Percentiles rank a stretch among this genome's conserved stretches.
Evolutionary conservation across 2,797 vertebrate species (phyloP).

Genomic region (Helostoma temminkii): DNA sequence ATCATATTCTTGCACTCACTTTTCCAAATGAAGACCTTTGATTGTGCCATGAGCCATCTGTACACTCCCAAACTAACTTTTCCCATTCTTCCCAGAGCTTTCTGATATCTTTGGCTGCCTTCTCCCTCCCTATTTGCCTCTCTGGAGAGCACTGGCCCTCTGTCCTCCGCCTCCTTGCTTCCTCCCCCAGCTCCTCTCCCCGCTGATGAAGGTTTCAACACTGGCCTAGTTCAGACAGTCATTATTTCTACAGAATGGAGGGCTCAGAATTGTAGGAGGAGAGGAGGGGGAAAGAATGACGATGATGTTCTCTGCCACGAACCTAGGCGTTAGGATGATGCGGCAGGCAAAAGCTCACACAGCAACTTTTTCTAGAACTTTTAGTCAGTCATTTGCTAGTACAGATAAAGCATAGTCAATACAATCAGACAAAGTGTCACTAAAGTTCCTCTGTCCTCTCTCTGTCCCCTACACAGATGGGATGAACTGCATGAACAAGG

Average conservation of each 20-base stretch:
- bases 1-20: too few species aligned
- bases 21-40: constrained; percentile 17
- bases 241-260: constrained; percentile 38
- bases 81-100: constrained; percentile 43
- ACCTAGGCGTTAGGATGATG: too few species aligned
- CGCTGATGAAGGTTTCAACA: constrained; percentile 64
- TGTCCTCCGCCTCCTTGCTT: constrained; percentile 15
- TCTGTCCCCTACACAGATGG: constrained; percentile 76
- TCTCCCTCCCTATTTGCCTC: constrained; percentile 23
- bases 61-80: constrained; percentile 37
- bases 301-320: too few species aligned
- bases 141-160: constrained; percentile 40
- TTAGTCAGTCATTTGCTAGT: neutral
- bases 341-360: too few species aligned
- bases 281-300: neutral
- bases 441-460: constrained; percentile 27
- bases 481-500: constrained; percentile 98
- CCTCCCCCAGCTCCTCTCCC: constrained; percentile 25
- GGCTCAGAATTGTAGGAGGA: constrained; percentile 1
- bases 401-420: neutral
- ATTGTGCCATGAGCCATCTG: constrained; percentile 23
- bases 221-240: constrained; percentile 48
- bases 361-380: neutral
- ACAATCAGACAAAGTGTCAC: neutral
- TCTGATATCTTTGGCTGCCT: constrained; percentile 64